Conservation (phyloP, 2,113 vertebrate genomes). For the Gasterosteus aculeatus region DNA sequence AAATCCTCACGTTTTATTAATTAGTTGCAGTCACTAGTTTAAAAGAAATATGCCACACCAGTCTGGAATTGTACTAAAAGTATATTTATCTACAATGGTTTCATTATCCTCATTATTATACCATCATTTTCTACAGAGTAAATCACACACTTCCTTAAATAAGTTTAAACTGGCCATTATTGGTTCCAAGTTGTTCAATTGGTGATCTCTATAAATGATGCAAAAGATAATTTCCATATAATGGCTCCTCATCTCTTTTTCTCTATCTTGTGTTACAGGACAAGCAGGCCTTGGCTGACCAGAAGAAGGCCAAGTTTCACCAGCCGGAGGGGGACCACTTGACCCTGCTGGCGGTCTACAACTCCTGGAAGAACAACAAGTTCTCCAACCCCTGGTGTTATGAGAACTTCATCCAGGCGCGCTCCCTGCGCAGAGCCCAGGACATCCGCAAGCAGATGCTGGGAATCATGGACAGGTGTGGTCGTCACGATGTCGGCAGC, state of each 20-base stretch:
- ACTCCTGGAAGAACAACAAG: conserved; percentile 99
- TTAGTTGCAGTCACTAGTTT: no score
- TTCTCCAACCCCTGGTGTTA: conserved; percentile 99
- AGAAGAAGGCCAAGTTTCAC: conserved; percentile 99
- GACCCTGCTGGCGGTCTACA: conserved; percentile 97
- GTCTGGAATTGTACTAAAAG: no score
- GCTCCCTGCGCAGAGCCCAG: conserved; percentile 92
- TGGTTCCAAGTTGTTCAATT: not conserved
- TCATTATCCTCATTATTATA: not conserved
- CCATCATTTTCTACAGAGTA: not conserved
- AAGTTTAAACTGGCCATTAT: not conserved
- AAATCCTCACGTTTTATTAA: not conserved
- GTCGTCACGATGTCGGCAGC: not conserved
- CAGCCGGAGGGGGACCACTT: conserved; percentile 98
- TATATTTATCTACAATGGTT: no score
- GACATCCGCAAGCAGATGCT: conserved; percentile 99
- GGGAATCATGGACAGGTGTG: conserved; percentile 97
- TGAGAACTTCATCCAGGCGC: conserved; percentile 98
- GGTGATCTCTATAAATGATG: not conserved
- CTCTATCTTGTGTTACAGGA: conserved; percentile 80
- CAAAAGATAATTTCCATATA: not conserved
- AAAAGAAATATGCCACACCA: no score
- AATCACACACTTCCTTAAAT: no score
- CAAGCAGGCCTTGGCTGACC: conserved; percentile 97
- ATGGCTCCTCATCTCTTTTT: not conserved